phyloP scores from a whole-genome alignment of 2,113 vertebrate species.

The Petromus typicus region DNA sequence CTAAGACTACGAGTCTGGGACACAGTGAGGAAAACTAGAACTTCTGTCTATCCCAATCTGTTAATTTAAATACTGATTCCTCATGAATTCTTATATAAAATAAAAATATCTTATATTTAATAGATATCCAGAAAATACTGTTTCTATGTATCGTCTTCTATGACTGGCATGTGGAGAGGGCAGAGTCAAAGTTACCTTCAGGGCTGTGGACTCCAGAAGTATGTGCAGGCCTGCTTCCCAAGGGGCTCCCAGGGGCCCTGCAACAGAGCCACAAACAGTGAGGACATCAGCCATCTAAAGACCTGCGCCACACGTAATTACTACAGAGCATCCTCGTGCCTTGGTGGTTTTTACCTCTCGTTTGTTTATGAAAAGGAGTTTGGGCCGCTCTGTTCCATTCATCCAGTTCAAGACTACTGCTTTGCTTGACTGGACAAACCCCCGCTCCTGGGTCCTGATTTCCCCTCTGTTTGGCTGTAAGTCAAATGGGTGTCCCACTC shows the following conservation, averaged over 20 bases:
- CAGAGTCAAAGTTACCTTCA: background rate
- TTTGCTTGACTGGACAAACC: background rate
- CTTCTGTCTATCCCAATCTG: background rate
- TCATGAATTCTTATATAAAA: background rate
- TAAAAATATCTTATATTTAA: background rate
- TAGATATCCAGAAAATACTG: background rate
- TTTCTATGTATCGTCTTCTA: background rate
- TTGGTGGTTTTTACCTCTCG: too few species aligned
- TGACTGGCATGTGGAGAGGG: background rate
- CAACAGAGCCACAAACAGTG: too few species aligned
- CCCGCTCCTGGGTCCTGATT: background rate
- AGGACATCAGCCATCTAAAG: fast-evolving
- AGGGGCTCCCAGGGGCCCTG: background rate
- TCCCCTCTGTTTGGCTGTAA: background rate
- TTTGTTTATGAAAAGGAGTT: background rate
- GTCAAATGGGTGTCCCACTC: background rate
- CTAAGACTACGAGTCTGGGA: background rate
- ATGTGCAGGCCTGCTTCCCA: too few species aligned
- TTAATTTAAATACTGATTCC: background rate
- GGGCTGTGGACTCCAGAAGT: background rate
- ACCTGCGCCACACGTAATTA: background rate
- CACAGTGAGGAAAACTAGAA: background rate
- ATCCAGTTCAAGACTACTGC: background rate
- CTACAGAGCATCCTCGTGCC: too few species aligned
- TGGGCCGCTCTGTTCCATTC: background rate